Evolutionary conservation across 1,140 invertebrate species (phyloP).

Genomic region (Hesperophylax magnus): DNA sequence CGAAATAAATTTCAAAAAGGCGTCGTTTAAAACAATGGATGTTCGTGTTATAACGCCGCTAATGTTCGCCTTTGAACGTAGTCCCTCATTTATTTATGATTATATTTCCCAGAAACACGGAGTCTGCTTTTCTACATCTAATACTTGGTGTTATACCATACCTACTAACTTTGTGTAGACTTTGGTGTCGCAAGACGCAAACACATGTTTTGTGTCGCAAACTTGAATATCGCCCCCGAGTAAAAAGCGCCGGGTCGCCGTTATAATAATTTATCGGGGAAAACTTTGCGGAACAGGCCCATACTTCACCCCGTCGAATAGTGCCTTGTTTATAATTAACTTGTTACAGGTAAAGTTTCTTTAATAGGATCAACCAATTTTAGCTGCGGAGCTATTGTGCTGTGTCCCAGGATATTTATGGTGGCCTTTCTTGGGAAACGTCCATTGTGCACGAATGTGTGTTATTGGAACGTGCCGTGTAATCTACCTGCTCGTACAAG

Average conservation of each 20-base stretch:
- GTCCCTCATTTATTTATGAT: constrained; percentile 47
- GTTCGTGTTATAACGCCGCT: constrained; percentile 41
- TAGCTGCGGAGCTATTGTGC: neutral
- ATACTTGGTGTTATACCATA: neutral
- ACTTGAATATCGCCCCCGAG: constrained; percentile 24
- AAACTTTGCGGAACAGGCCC: constrained; percentile 13
- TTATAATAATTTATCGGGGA: constrained; percentile 45
- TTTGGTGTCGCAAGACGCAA: constrained; percentile 44
- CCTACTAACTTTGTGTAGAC: neutral
- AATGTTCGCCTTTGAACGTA: constrained; percentile 32
- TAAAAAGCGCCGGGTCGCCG: constrained; percentile 6
- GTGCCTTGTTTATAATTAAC: constrained; percentile 28
- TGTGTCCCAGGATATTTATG: neutral
- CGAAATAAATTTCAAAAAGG: constrained; percentile 36
- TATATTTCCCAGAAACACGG: constrained; percentile 25
- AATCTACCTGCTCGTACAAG: too few species aligned
- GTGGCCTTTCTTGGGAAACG: neutral
- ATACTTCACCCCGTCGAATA: constrained; percentile 9
- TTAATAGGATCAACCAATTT: constrained; percentile 12
- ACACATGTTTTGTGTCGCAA: constrained; percentile 48
- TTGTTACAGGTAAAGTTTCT: constrained; percentile 29
- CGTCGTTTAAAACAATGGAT: constrained; percentile 42
- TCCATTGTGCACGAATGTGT: neutral
- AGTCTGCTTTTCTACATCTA: constrained; percentile 4
- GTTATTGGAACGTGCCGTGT: too few species aligned